phyloP scores from a whole-genome alignment of 2,888 invertebrate species.

The Troides aeacus region DNA sequence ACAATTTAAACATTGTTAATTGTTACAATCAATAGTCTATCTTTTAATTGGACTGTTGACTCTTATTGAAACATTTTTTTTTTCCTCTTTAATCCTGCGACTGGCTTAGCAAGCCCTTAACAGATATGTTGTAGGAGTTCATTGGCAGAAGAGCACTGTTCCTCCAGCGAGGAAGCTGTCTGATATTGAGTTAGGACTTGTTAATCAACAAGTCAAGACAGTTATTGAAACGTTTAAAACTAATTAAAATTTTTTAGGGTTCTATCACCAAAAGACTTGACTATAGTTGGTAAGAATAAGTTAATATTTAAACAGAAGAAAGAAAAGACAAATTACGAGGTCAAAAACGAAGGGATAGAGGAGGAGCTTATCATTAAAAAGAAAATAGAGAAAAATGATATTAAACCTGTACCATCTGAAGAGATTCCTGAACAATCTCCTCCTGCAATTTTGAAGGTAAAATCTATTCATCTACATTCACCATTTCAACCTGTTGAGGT shows the following conservation, averaged over 20 bases:
- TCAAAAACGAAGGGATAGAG: conserved; percentile 20
- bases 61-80: background rate
- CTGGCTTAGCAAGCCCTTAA: too few species aligned
- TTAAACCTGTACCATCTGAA: conserved; percentile 17
- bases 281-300: conserved; percentile 65
- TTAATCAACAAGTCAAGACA: too few species aligned
- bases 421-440: conserved; percentile 20
- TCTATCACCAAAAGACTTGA: conserved; percentile 66
- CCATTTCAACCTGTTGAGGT: background rate
- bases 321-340: conserved; percentile 36
- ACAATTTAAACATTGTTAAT: too few species aligned
- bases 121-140: too few species aligned
- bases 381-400: conserved; percentile 34
- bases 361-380: conserved; percentile 23
- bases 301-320: conserved; percentile 44
- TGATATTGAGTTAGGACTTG: too few species aligned
- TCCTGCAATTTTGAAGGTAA: conserved; percentile 21
- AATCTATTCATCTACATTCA: background rate
- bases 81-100: too few species aligned
- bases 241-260: conserved; percentile 46
- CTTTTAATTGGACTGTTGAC: too few species aligned
- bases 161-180: too few species aligned
- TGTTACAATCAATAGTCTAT: too few species aligned
- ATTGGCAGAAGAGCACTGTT: too few species aligned
- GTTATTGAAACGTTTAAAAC: background rate